These are phyloP conservation scores for Cydia strobilella DNA, from an alignment of 1,140 invertebrate genomes.

Conservation along the genomic window DNA sequence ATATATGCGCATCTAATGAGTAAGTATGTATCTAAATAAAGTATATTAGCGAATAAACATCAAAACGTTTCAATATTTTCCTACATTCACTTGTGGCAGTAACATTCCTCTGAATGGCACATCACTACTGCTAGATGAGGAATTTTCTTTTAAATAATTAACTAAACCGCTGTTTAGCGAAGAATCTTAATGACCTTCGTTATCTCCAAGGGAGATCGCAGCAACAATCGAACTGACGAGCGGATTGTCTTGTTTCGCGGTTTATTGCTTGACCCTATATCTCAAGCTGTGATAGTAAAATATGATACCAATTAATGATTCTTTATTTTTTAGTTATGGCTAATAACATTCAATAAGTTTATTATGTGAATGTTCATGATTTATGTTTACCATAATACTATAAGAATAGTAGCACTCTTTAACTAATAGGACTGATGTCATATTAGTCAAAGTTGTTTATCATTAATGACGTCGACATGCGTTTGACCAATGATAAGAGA, in stretches of 20 bases:
- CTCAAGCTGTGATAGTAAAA: neutral
- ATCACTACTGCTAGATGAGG: neutral
- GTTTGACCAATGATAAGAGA: too few relatives aligned
- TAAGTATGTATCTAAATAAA: too few relatives aligned
- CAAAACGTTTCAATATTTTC: too few relatives aligned
- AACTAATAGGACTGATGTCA: too few relatives aligned
- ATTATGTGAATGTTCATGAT: neutral
- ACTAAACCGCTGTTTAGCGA: conserved; percentile 1
- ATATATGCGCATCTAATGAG: too few relatives aligned
- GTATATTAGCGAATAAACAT: too few relatives aligned
- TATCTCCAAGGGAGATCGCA: neutral
- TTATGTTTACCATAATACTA: neutral
- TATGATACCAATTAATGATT: neutral
- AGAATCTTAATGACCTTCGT: neutral
- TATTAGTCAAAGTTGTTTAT: too few relatives aligned
- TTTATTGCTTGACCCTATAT: neutral
- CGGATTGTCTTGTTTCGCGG: neutral
- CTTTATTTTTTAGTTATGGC: neutral
- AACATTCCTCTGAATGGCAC: neutral
- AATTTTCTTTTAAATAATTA: conserved; percentile 9
- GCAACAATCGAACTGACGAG: neutral
- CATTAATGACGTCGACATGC: too few relatives aligned
- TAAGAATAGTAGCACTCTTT: too few relatives aligned
- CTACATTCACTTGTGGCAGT: too few relatives aligned
- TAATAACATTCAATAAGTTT: neutral